A percentile compares a stretch with the other conserved stretches of the same genome.
phyloP scores from a whole-genome alignment of 1,140 invertebrate genomes.

The Chionoecetes opilio region DNA sequence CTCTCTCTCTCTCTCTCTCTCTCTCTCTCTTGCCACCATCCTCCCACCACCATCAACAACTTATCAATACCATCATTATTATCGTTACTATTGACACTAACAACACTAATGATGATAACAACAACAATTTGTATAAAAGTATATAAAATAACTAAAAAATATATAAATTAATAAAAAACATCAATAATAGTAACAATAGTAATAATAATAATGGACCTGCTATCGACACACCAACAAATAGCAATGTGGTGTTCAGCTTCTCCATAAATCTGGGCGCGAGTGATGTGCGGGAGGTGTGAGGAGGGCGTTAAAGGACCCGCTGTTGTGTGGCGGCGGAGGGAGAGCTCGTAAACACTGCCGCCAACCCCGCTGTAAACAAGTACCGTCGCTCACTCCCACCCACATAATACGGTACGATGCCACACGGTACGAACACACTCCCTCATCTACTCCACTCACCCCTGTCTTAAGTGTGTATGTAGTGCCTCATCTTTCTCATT shows the following conservation, averaged over 20 bases:
- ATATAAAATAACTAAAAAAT: not conserved
- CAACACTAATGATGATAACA: too few species aligned
- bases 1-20: not conserved
- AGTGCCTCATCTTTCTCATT: not conserved
- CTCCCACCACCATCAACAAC: too few species aligned
- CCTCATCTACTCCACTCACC: not conserved
- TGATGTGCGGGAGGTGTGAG: not conserved
- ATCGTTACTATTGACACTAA: too few species aligned
- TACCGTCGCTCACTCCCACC: not conserved
- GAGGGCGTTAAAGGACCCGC: not conserved
- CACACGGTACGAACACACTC: not conserved
- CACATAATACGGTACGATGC: not conserved
- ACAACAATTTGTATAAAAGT: too few species aligned
- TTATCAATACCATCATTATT: too few species aligned
- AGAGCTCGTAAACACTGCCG: slow-evolving; percentile 10
- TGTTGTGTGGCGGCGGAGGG: not conserved
- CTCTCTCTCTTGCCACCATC: not conserved
- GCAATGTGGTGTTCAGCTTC: not conserved
- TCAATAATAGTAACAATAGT: not conserved
- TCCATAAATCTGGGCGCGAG: not conserved
- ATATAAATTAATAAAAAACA: not conserved
- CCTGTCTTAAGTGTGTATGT: not conserved
- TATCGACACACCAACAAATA: not conserved
- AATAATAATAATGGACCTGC: not conserved
- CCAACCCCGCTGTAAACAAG: not conserved